These are phyloP conservation scores for Holacanthella duospinosa DNA, from an alignment of 2,888 invertebrate species.

Conservation along the genomic window DNA sequence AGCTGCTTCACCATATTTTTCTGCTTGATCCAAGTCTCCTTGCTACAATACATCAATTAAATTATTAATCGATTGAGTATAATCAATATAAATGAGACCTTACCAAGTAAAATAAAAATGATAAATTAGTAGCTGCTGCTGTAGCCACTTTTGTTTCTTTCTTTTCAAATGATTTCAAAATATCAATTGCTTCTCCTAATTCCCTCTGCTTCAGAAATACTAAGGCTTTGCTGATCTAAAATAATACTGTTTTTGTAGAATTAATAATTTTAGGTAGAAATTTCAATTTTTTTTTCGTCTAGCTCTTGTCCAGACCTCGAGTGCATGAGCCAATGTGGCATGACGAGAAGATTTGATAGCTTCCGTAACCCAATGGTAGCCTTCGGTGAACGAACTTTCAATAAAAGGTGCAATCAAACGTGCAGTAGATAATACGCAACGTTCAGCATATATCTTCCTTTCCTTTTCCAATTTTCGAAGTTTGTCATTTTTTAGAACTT, in stretches of 20 bases:
- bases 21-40: slow-evolving; percentile 66
- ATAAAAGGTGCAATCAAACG: slow-evolving; percentile 79
- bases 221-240: slow-evolving; percentile 67
- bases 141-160: slow-evolving; percentile 72
- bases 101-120: slow-evolving; percentile 71
- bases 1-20: slow-evolving; percentile 62
- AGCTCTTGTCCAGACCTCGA: slow-evolving; percentile 49
- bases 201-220: slow-evolving; percentile 73
- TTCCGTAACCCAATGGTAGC: slow-evolving; percentile 80
- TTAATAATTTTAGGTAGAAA: not conserved
- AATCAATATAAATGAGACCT: slow-evolving; percentile 19
- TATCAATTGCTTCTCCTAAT: slow-evolving; percentile 66
- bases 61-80: not conserved
- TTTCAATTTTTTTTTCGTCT: too few species aligned
- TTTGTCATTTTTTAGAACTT: slow-evolving; percentile 66
- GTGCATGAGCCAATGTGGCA: slow-evolving; percentile 67
- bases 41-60: slow-evolving; percentile 51
- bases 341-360: slow-evolving; percentile 82
- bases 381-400: slow-evolving; percentile 48
- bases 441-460: slow-evolving; percentile 62
- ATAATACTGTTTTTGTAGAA: too few species aligned
- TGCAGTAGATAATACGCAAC: slow-evolving; percentile 70
- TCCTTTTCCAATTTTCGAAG: slow-evolving; percentile 61
- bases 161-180: slow-evolving; percentile 73
- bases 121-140: slow-evolving; percentile 73